Percentiles rank a stretch among this genome's conserved stretches.
Conservation (phyloP, 1,140 invertebrate genomes). For the Calliopsis andreniformis region DNA sequence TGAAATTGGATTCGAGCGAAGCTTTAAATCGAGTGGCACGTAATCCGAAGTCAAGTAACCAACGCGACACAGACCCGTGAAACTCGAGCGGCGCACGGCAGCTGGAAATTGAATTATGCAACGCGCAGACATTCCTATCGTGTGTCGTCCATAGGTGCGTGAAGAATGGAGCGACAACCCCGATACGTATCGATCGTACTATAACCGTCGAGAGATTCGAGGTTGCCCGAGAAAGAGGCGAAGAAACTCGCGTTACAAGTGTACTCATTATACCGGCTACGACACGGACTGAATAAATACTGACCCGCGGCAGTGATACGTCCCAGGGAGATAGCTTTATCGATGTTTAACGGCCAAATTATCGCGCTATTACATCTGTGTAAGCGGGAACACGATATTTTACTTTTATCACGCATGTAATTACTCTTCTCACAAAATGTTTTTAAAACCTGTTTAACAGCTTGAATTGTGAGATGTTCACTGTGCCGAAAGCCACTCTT, state of each 20-base stretch:
- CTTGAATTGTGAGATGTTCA: too few species aligned
- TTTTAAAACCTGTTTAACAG: too few species aligned
- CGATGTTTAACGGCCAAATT: background rate
- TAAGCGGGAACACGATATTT: background rate
- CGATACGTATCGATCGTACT: slow-evolving; percentile 51
- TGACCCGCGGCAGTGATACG: background rate
- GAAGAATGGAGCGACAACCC: slow-evolving; percentile 47
- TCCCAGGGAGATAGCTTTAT: slow-evolving; percentile 28
- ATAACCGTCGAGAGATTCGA: slow-evolving; percentile 24
- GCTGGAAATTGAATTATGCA: slow-evolving; percentile 55
- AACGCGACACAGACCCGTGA: slow-evolving; percentile 21
- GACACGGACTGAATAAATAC: slow-evolving; percentile 45
- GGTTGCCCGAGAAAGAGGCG: background rate
- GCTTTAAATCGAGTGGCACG: slow-evolving; percentile 37
- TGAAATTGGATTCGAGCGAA: slow-evolving; percentile 42
- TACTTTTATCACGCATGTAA: too few species aligned
- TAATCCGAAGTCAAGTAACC: slow-evolving; percentile 46
- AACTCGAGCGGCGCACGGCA: slow-evolving; percentile 27
- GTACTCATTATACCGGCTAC: slow-evolving; percentile 39
- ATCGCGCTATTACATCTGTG: background rate
- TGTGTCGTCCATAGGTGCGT: slow-evolving; percentile 35
- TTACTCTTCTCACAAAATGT: too few species aligned
- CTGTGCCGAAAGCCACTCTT: too few species aligned
- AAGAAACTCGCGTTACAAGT: slow-evolving; percentile 48
- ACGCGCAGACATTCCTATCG: slow-evolving; percentile 45